Conservation (phyloP, 2,888 invertebrate species). For the Acleris emargana region DNA sequence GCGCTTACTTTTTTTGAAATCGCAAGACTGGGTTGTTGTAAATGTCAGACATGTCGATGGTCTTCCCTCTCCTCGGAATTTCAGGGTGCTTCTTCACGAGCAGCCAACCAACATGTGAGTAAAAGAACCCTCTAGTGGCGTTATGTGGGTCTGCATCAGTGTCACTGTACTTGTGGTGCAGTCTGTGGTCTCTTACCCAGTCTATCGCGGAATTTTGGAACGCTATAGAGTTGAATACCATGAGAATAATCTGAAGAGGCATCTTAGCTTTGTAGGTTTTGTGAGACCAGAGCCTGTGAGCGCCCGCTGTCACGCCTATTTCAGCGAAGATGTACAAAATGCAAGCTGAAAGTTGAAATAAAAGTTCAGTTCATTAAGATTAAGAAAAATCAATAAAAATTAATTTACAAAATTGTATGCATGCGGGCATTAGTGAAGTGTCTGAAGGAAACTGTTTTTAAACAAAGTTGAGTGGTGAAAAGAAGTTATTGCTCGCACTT, state of each 20-base stretch:
- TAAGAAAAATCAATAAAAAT: too few relatives aligned
- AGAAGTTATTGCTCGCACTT: too few relatives aligned
- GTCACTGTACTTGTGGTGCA: conserved; percentile 87
- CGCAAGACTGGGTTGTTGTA: conserved; percentile 86
- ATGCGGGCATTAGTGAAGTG: too few relatives aligned
- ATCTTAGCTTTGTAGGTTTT: conserved; percentile 55
- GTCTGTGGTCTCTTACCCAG: conserved; percentile 85
- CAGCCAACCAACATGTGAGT: conserved; percentile 93
- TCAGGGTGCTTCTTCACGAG: conserved; percentile 89
- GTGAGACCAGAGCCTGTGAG: conserved; percentile 57
- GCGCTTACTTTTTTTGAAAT: conserved; percentile 87
- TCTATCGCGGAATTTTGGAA: conserved; percentile 80
- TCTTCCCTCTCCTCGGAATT: conserved; percentile 87
- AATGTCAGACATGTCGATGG: conserved; percentile 88
- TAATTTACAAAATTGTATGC: too few relatives aligned
- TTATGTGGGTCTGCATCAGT: conserved; percentile 85
- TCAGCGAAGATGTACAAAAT: conserved; percentile 45
- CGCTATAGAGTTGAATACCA: conserved; percentile 54
- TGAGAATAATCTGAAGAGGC: conserved; percentile 53
- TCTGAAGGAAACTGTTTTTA: too few relatives aligned
- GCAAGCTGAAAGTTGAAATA: conserved; percentile 43
- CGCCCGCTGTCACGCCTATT: conserved; percentile 56
- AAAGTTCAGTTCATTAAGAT: too few relatives aligned
- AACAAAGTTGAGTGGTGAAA: too few relatives aligned
- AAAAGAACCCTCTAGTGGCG: conserved; percentile 91